Evolutionary conservation across 2,113 vertebrate genomes (phyloP), one percentile per base, ranked within the genome.

Genomic region (Oceanites oceanicus): DNA sequence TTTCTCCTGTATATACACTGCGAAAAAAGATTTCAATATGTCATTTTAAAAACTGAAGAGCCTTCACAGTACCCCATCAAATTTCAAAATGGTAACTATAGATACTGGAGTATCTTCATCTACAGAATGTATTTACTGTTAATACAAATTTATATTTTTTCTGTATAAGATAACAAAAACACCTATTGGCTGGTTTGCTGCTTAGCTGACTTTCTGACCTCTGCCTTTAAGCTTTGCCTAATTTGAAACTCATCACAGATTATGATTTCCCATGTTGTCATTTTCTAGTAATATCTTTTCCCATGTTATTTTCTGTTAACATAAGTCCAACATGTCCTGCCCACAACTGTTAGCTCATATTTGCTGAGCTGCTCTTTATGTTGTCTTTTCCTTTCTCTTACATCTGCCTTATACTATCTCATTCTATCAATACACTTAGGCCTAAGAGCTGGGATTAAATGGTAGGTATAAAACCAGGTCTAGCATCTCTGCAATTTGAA

Each of bases 391-490:
- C 25, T 32, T 92, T 91, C 52, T 32, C 44, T 70, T 92, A 52
- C 14, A 65, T 26, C 32, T 91, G 15, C 61, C 47, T 80, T 86
- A 34, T 38, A 38, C 15, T 0, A 0, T 67, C 84, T 72, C 56
- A 30, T 65, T 0, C 3, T 68, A 20, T 1, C n/a, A 65, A 49
- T 11, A 44, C 0, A 0, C 10, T 59, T 23, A 50, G 36, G 27
- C 17, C 58, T 44, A 52, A 55, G 63, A 92, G 17, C 13, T 80
- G 74, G 36, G 52, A 55, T 81, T 38, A 85, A 87, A 68, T 52
- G 10, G 7, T 25, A 78, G 16, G 20, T 58, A 58, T 42, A 55
- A 81, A 86, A 29, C 17, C 68, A 81, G 34, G n/a, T 56, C 44
- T 84, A 52, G 56, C 44, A 61, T 23, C 36, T 67, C 40, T 10